These are phyloP conservation scores for Papilio xuthus DNA, from an alignment of 1,140 invertebrate genomes.

Conservation along the genomic window DNA sequence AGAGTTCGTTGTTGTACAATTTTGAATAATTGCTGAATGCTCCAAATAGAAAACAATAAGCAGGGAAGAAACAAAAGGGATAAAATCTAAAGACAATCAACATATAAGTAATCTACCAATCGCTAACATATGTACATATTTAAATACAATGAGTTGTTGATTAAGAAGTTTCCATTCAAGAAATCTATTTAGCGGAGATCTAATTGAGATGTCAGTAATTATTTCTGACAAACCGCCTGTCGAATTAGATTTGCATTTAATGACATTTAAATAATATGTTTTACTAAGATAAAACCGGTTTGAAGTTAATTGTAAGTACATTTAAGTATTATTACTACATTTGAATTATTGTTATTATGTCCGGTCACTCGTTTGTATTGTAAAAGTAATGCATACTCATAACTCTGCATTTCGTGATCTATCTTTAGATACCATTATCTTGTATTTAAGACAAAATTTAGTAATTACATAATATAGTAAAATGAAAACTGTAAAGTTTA, in stretches of 20 bases:
- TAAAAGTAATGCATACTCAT: background rate
- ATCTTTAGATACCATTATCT: too few relatives aligned
- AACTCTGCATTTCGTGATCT: too few relatives aligned
- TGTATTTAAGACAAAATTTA: too few relatives aligned
- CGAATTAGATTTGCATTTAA: constrained; percentile 20
- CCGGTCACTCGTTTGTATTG: background rate
- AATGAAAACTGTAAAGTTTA: too few relatives aligned
- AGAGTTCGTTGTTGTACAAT: too few relatives aligned
- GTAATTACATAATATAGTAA: too few relatives aligned
- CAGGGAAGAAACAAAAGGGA: too few relatives aligned
- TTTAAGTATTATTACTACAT: constrained; percentile 3
- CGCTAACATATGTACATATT: background rate
- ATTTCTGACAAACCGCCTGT: constrained; percentile 26
- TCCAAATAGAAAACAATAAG: too few relatives aligned
- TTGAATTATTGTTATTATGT: background rate
- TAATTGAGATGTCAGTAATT: constrained; percentile 32
- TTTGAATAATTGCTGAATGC: too few relatives aligned
- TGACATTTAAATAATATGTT: constrained; percentile 23
- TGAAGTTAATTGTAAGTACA: background rate
- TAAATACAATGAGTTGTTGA: background rate
- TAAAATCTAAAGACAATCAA: background rate
- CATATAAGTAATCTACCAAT: background rate
- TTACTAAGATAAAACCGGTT: background rate
- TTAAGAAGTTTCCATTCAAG: constrained; percentile 28
- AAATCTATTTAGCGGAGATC: constrained; percentile 23